Evolutionary conservation across 1,140 invertebrate genomes (phyloP).

Genomic region (Meloidogyne hapla): DNA sequence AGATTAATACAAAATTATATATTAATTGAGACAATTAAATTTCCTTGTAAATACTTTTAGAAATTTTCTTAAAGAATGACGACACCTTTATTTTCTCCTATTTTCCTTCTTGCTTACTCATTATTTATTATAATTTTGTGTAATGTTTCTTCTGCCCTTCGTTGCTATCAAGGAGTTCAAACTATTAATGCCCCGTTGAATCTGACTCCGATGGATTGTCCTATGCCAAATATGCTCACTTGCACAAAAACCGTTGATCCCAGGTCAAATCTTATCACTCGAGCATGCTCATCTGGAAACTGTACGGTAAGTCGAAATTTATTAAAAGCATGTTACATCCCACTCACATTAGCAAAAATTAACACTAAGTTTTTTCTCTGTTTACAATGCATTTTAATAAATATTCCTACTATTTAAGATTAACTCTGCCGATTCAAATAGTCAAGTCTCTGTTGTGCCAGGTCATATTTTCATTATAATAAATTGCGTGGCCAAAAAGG

Average conservation of each 20-base stretch:
- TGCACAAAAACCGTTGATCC: constrained; percentile 17
- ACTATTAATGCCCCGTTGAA: not conserved
- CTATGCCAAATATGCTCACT: not conserved
- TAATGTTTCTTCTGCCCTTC: not conserved
- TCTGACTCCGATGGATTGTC: not conserved
- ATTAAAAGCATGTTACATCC: too few species aligned
- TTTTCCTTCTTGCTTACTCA: not conserved
- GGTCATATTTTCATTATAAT: not conserved
- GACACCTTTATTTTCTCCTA: not conserved
- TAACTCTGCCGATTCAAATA: not conserved
- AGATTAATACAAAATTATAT: too few species aligned
- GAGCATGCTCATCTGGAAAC: constrained; percentile 11
- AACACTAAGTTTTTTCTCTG: not conserved
- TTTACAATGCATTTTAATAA: too few species aligned
- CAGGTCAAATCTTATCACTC: constrained; percentile 8
- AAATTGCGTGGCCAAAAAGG: too few species aligned
- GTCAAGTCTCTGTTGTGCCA: not conserved
- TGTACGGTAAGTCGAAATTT: constrained; percentile 19
- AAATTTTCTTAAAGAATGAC: not conserved
- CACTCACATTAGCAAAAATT: not conserved
- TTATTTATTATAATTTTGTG: not conserved
- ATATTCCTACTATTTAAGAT: not conserved
- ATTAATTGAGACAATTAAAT: too few species aligned
- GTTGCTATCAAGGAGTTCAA: constrained; percentile 20
- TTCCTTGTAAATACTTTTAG: too few species aligned